Evolutionary conservation across 2,888 invertebrate genomes (phyloP).

Genomic region (Patella ulyssiponensis): DNA sequence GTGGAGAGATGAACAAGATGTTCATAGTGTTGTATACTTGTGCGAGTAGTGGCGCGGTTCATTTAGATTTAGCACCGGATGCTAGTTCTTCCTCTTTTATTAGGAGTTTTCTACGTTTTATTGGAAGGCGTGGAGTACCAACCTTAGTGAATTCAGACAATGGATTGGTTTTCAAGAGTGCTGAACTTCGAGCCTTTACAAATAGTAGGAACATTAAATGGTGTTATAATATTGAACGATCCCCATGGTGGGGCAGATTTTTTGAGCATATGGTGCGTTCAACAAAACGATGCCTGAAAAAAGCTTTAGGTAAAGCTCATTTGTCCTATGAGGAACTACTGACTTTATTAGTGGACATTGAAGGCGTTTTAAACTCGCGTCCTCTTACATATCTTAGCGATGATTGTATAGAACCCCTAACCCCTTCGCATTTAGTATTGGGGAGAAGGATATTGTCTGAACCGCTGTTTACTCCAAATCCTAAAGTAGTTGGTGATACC

Average conservation of each 20-base stretch:
- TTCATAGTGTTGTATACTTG: background rate
- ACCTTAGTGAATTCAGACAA: background rate
- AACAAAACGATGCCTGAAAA: background rate
- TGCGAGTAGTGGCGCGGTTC: background rate
- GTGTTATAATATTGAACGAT: background rate
- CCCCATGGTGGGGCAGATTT: background rate
- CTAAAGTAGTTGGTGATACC: too few species aligned
- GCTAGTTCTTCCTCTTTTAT: background rate
- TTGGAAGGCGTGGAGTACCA: background rate
- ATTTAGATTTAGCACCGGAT: slow-evolving; percentile 1
- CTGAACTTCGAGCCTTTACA: background rate
- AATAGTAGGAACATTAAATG: background rate
- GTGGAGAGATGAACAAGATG: background rate
- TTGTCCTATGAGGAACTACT: background rate
- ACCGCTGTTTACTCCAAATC: too few species aligned
- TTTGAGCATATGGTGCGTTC: slow-evolving; percentile 2
- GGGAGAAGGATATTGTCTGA: too few species aligned
- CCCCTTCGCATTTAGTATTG: too few species aligned
- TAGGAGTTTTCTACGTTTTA: background rate
- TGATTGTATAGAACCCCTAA: too few species aligned
- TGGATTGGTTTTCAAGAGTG: background rate
- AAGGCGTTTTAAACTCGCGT: too few species aligned
- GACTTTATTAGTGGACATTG: too few species aligned
- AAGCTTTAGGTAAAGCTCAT: background rate
- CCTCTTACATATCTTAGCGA: too few species aligned